Conservation (phyloP, 2,797 vertebrate species). For the Rousettus madagascariensis region DNA sequence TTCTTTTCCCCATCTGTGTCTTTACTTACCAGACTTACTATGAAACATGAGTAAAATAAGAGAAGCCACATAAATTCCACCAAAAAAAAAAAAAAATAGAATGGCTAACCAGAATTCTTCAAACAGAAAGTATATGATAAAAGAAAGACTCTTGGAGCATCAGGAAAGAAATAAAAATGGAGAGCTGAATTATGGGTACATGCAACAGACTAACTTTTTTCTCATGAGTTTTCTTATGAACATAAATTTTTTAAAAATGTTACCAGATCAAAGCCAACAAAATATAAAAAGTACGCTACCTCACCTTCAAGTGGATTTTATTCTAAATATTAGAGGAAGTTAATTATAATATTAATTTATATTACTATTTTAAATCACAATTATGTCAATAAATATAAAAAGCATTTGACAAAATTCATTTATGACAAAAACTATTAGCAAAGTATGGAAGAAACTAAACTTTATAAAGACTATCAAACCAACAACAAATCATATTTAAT, state of each 20-base stretch:
- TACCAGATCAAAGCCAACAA: neutral
- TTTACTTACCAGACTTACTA: slow-evolving; percentile 82
- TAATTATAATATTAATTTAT: neutral
- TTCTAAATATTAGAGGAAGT: neutral
- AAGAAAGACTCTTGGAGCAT: neutral
- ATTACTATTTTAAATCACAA: neutral
- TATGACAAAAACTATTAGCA: neutral
- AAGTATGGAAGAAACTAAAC: neutral
- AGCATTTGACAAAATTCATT: neutral
- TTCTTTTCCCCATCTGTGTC: slow-evolving; percentile 69
- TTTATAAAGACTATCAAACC: neutral
- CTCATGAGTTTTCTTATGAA: neutral
- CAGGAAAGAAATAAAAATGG: neutral
- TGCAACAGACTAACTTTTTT: neutral
- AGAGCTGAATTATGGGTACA: neutral
- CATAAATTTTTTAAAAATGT: neutral
- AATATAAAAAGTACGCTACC: neutral
- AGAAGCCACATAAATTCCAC: slow-evolving; percentile 77
- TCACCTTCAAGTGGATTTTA: neutral
- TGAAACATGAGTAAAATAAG: slow-evolving; percentile 90
- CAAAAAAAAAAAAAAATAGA: rapidly evolving
- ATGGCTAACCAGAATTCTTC: neutral
- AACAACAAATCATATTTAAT: neutral
- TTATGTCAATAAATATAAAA: neutral
- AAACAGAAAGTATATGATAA: neutral